Conservation (phyloP, 2,797 vertebrate genomes). For the Microhierax caerulescens region DNA sequence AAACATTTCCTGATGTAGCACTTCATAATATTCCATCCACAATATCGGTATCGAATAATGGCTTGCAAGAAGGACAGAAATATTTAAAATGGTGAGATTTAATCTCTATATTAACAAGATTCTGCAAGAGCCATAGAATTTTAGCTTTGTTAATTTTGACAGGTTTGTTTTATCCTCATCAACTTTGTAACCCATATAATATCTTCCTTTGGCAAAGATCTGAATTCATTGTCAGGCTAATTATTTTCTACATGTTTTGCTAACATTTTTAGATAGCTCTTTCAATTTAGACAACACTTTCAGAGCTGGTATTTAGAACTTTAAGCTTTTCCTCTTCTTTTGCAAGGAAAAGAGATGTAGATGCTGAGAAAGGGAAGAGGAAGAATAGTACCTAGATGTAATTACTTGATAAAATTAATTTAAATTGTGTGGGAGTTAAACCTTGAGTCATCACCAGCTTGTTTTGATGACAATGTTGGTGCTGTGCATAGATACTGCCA, state of each 20-base stretch:
- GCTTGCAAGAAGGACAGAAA: neutral
- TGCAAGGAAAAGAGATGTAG: neutral
- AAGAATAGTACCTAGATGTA: neutral
- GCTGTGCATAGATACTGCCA: neutral
- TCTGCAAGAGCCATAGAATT: neutral
- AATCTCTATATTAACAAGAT: neutral
- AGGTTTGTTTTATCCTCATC: neutral
- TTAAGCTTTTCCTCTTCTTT: neutral
- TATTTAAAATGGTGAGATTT: neutral
- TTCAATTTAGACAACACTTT: neutral
- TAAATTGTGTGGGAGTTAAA: neutral
- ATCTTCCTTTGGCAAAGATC: neutral
- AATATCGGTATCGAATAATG: neutral
- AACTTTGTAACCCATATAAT: neutral
- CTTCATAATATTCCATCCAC: neutral
- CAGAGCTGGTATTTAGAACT: neutral
- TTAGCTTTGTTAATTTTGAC: neutral
- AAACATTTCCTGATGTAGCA: neutral
- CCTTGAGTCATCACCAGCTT: neutral
- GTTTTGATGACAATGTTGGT: neutral
- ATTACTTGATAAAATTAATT: conserved; percentile 19
- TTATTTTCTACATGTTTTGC: neutral
- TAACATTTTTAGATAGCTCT: neutral
- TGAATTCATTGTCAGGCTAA: neutral
- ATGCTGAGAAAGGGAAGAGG: neutral